A percentile compares a stretch with the other conserved stretches of the same genome.
Conservation (phyloP, 2,797 vertebrate species). For the Choloepus didactylus region DNA sequence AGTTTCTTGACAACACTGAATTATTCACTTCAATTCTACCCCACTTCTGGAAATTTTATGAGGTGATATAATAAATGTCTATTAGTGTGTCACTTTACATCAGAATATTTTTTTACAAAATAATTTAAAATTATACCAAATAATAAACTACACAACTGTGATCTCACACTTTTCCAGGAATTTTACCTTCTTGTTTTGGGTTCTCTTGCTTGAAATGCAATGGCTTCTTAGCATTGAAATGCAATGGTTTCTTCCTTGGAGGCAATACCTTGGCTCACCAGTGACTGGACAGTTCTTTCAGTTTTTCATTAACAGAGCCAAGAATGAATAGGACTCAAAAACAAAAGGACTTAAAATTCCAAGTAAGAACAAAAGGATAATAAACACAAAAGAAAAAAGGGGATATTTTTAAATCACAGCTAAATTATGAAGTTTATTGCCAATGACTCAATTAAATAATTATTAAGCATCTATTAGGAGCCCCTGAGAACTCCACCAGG, state of each 20-base stretch:
- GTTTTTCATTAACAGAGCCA: not conserved
- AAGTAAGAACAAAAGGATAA: not conserved
- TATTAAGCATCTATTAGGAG: not conserved
- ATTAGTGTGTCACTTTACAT: not conserved
- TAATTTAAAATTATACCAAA: not conserved
- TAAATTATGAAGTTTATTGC: not conserved
- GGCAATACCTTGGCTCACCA: not conserved
- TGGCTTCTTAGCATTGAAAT: not conserved
- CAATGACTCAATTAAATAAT: not conserved
- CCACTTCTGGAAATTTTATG: not conserved
- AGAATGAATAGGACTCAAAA: not conserved
- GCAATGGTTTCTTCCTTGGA: not conserved
- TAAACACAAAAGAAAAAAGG: not conserved
- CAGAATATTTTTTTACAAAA: not conserved
- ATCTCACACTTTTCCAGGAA: not conserved
- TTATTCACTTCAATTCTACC: not conserved
- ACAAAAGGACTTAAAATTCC: not conserved
- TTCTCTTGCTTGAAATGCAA: not conserved
- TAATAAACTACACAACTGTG: not conserved
- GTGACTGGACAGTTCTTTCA: not conserved
- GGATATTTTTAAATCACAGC: not conserved
- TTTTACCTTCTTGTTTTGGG: not conserved
- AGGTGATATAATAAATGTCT: not conserved
- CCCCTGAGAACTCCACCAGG: not conserved
- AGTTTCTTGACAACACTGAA: not conserved